Evolutionary conservation across 1,140 invertebrate species (phyloP).

Genomic region (Patella vulgata): DNA sequence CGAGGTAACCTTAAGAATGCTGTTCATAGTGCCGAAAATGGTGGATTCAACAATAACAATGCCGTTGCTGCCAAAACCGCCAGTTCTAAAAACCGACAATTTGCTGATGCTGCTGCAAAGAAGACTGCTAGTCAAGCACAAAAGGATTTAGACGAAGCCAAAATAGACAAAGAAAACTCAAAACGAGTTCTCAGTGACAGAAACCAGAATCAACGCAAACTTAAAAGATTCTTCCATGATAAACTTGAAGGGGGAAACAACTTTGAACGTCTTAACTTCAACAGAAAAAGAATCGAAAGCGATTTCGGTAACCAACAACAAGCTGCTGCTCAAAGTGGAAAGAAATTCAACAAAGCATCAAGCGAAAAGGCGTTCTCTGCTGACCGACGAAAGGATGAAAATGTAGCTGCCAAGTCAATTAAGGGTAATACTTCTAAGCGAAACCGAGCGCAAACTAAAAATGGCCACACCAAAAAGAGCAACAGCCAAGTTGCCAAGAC

Average conservation of each 20-base stretch:
- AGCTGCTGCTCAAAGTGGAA: conserved; percentile 19
- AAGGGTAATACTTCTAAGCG: too few species aligned
- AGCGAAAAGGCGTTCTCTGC: background rate
- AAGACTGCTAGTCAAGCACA: conserved; percentile 13
- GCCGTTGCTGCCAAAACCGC: conserved; percentile 23
- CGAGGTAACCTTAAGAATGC: conserved; percentile 23
- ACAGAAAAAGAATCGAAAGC: conserved; percentile 25
- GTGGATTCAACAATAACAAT: conserved; percentile 23
- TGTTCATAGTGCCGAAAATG: conserved; percentile 13
- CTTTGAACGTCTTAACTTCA: conserved; percentile 17
- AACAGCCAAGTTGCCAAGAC: conserved; percentile 13
- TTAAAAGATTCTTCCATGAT: conserved; percentile 25
- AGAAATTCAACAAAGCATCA: conserved; percentile 12
- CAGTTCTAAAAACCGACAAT: conserved; percentile 12
- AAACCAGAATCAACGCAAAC: conserved; percentile 13
- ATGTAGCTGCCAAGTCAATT: too few species aligned
- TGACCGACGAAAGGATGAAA: too few species aligned
- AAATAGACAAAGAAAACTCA: conserved; percentile 22
- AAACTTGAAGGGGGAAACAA: conserved; percentile 22
- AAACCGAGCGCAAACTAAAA: too few species aligned
- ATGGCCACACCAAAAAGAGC: conserved; percentile 12
- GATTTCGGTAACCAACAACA: conserved; percentile 21
- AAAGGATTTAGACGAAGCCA: conserved; percentile 16
- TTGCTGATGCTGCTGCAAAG: conserved; percentile 16
- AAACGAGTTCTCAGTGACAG: conserved; percentile 13